A percentile compares a stretch with the other conserved stretches of the same genome.
Evolutionary conservation across 2,888 invertebrate species (phyloP).

Genomic region (Thyatira batis): DNA sequence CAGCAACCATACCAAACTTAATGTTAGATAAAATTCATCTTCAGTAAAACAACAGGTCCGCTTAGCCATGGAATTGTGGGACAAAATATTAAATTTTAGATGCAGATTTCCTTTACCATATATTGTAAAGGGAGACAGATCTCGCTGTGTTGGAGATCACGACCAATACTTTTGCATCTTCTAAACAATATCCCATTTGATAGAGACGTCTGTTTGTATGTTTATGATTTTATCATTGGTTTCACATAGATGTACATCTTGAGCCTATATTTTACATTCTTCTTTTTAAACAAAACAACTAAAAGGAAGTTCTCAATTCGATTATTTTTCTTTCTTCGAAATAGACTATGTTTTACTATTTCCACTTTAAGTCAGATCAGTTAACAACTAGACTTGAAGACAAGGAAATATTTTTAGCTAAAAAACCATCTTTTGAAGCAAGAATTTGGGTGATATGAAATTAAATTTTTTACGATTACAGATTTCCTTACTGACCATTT

Average conservation of each 20-base stretch:
- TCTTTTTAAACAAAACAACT: too few species aligned
- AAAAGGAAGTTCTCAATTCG: too few species aligned
- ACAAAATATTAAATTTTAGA: slow-evolving; percentile 59
- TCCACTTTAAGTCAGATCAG: too few species aligned
- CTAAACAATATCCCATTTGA: slow-evolving; percentile 20
- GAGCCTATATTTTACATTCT: not conserved
- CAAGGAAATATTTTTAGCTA: too few species aligned
- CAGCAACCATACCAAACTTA: not conserved
- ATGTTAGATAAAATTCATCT: not conserved
- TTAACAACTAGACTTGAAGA: too few species aligned
- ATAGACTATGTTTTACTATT: too few species aligned
- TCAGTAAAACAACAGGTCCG: not conserved
- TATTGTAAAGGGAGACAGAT: slow-evolving; percentile 45
- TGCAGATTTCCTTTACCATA: slow-evolving; percentile 43
- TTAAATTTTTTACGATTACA: too few species aligned
- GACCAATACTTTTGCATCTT: slow-evolving; percentile 50
- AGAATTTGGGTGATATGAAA: too few species aligned
- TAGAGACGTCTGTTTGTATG: not conserved
- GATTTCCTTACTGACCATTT: too few species aligned
- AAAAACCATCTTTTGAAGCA: too few species aligned
- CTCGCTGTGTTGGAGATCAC: slow-evolving; percentile 58
- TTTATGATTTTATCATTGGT: slow-evolving; percentile 15
- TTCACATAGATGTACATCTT: slow-evolving; percentile 3
- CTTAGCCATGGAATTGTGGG: slow-evolving; percentile 12
- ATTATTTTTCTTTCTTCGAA: too few species aligned